Conservation (phyloP, 2,797 vertebrate species). For the Neostethus bicornis region DNA sequence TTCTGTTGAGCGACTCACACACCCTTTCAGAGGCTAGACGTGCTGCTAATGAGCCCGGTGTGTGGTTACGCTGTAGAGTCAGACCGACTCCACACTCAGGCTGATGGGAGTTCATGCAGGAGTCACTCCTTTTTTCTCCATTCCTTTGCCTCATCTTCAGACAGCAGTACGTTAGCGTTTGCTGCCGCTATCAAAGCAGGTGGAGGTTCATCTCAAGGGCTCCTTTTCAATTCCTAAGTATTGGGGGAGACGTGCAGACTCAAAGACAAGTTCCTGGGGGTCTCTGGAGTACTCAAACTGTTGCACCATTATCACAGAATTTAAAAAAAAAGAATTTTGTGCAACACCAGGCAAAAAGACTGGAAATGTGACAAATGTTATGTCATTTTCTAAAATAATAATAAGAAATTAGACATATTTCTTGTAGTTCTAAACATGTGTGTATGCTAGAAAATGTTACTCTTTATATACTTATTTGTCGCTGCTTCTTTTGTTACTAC, state of each 20-base stretch:
- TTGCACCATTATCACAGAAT: conserved; percentile 52
- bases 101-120: conserved; percentile 73
- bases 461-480: too few relatives aligned
- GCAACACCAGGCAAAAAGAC: conserved; percentile 20
- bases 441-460: too few relatives aligned
- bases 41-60: conserved; percentile 74
- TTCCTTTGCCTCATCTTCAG: conserved; percentile 53
- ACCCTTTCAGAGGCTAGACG: conserved; percentile 33
- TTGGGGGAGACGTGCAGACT: conserved; percentile 48
- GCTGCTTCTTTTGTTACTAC: too few relatives aligned
- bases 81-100: conserved; percentile 62
- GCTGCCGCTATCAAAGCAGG: conserved; percentile 66
- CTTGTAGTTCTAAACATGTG: too few relatives aligned
- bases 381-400: conserved; percentile 2
- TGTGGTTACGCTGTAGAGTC: conserved; percentile 63
- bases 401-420: too few relatives aligned
- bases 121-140: conserved; percentile 68
- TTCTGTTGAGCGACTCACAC: conserved; percentile 39
- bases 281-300: conserved; percentile 48
- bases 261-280: conserved; percentile 38
- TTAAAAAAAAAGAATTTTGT: conserved; percentile 24
- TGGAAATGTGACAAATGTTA: conserved; percentile 2
- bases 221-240: conserved; percentile 51
- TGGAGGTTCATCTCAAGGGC: conserved; percentile 58
- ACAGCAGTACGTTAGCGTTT: conserved; percentile 47